Base-by-base conservation (phyloP, 2,797 vertebrate genomes). In the Crenichthys baileyi region DNA sequence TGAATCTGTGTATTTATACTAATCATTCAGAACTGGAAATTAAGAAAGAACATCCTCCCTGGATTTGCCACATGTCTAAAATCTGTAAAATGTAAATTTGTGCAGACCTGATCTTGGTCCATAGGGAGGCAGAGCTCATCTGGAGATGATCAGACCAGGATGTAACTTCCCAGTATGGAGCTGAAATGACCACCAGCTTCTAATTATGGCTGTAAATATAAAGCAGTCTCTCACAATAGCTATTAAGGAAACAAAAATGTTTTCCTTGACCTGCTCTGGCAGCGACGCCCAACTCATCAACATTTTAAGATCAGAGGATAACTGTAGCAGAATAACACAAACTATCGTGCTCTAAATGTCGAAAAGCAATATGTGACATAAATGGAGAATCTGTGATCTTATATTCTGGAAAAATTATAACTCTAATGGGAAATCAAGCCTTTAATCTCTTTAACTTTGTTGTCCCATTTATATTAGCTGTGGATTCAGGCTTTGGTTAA, bases 91-190 rank as follows among this genome's bases (percentile, higher is more conserved):
- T 60, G 51, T 70, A 79, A 84, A 81, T 79, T 67, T 22, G 75
- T 72, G 76, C 51, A 78, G 51, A 75, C 41, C 15, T 41, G 61
- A 44, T 46, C 75, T 36, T 70, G 70, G 39, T 79, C 20, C 44
- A 44, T 15, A 24, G 39, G 56, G 26, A 41, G 31, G 5, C 20
- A 24, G 68, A 56, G 29, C 48, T 70, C 72, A 83, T 80, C 78
- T 83, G 78, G 70, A 81, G 63, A 70, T 60, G 41, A 53, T 86
- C 50, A 83, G 61, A 60, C 61, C 55, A 58, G 41, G 76, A n/a
- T 79, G 63, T 13, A 73, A 80, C 70, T 2, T 18, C 70, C 72
- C 72, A 58, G 51, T 29, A 72, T 61, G 44, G 11, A n/a, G 31
- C 16, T 61, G 8, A 65, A 65, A n/a, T 65, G 65, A 70, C 5